A percentile compares a stretch with the other conserved stretches of the same genome.
Conservation (phyloP, 2,888 invertebrate species). For the Margaritifera margaritifera region DNA sequence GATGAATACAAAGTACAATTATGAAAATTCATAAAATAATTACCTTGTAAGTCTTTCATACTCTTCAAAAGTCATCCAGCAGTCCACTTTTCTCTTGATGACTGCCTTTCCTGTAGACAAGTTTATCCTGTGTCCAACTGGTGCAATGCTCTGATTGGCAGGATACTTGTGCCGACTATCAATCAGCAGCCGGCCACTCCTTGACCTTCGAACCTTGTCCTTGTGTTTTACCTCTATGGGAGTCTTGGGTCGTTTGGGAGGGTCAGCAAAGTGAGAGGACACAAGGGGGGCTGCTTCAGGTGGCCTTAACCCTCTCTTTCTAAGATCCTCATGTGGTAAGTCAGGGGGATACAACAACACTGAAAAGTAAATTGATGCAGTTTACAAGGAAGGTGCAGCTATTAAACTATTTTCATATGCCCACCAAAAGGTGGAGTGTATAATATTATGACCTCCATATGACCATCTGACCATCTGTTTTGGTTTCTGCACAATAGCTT, state of each 20-base stretch:
- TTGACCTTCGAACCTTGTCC: slow-evolving; percentile 55
- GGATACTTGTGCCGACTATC: slow-evolving; percentile 60
- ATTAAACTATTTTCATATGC: not conserved
- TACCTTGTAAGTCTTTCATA: slow-evolving; percentile 65
- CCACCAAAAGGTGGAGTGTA: not conserved
- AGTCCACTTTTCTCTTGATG: slow-evolving; percentile 60
- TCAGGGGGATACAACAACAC: slow-evolving; percentile 67
- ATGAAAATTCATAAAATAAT: slow-evolving; percentile 7
- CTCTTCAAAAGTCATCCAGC: slow-evolving; percentile 71
- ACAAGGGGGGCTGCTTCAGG: slow-evolving; percentile 54
- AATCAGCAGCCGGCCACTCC: slow-evolving; percentile 54
- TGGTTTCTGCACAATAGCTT: no score
- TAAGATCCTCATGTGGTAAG: slow-evolving; percentile 43
- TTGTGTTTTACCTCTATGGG: slow-evolving; percentile 58
- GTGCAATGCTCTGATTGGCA: slow-evolving; percentile 32
- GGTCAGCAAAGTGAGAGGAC: slow-evolving; percentile 52
- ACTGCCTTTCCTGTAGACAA: slow-evolving; percentile 67
- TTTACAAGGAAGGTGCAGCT: no score
- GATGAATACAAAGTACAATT: not conserved
- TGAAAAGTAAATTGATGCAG: slow-evolving; percentile 30
- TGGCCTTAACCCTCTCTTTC: slow-evolving; percentile 29
- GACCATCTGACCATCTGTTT: no score
- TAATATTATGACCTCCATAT: no score
- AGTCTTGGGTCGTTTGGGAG: slow-evolving; percentile 50
- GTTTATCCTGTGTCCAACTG: slow-evolving; percentile 52